These are phyloP conservation scores for Dexiosoma caninum DNA, from an alignment of 2,888 invertebrate species.

Conservation along the genomic window DNA sequence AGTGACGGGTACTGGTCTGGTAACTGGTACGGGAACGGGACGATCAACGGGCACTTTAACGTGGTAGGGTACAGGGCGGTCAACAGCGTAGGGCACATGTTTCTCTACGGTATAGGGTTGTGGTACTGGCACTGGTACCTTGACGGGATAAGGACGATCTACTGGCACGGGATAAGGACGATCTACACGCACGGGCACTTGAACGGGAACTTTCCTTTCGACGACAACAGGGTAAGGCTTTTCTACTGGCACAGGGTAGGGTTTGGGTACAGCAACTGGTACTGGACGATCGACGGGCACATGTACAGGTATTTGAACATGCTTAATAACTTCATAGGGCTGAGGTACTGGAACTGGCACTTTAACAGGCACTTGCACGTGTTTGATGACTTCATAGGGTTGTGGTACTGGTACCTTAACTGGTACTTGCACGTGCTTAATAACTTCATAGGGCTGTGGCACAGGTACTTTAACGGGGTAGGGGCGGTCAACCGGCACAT, in stretches of 20 bases:
- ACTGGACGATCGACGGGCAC: constrained; percentile 84
- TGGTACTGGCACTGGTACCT: constrained; percentile 79
- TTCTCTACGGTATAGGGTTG: constrained; percentile 85
- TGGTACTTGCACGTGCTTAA: constrained; percentile 81
- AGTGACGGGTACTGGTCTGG: constrained; percentile 77
- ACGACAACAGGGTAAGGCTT: constrained; percentile 78
- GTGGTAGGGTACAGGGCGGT: constrained; percentile 82
- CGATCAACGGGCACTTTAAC: constrained; percentile 83
- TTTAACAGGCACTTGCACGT: constrained; percentile 80
- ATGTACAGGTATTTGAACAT: constrained; percentile 82
- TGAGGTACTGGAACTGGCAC: constrained; percentile 81
- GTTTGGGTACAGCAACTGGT: constrained; percentile 81
- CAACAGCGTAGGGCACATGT: constrained; percentile 82
- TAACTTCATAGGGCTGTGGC: constrained; percentile 82
- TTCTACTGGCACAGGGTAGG: constrained; percentile 69
- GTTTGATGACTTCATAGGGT: constrained; percentile 80
- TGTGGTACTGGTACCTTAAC: constrained; percentile 82
- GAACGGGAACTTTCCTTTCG: constrained; percentile 82
- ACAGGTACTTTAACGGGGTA: constrained; percentile 84
- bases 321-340: constrained; percentile 80
- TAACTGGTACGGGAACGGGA: constrained; percentile 82
- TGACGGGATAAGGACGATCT: constrained; percentile 80
- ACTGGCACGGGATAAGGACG: constrained; percentile 84
- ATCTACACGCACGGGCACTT: constrained; percentile 83
- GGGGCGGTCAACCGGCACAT: constrained; percentile 82